Evolutionary conservation across 2,797 vertebrate genomes (phyloP), one percentile per base, ranked within the genome.

Genomic region (Lycodopsis pacificus): DNA sequence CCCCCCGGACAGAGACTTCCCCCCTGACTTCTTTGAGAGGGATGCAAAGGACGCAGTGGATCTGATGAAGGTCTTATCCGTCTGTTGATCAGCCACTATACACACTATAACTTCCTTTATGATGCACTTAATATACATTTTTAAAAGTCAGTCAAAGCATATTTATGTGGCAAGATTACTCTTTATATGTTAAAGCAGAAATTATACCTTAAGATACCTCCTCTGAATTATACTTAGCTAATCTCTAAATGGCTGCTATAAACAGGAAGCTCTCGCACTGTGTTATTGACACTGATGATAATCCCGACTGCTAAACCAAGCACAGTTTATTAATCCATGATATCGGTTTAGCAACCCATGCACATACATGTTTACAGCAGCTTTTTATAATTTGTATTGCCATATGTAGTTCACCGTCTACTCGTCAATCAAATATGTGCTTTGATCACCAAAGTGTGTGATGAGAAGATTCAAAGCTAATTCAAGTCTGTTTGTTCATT

Each of bases 11-110:
- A 93, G 97, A 91, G 96, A 98, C 83, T 99, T 96, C 66, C 97
- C 97, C 25, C n/a, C 71, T 2, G 94, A 98, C 78, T 98, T 97
- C 86, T 98, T 96, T 87, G 96, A 98, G 89, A 96, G 96, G 73
- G 98, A 99, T 77, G 97, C 97, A 27, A 95, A 95, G 88, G 97
- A 98, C 38, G 97, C 94, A 3, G 90, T 98, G 79, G 96, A 96
- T 82, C 91, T 98, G 80, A 98, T 98, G 97, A 95, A 96, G 96
- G 97, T 97, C 84, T 54, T 5, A 22, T 14, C 12, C 2, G 11
- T 20, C 9, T 65, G 2, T 63, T 73, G 38, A 58, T 22, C 25
- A 70, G 12, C 12, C 8, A 5, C 25, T 25, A 25, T 25, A 63
- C 5, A 48, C 11, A 36, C 14, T 13, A 9, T 15, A 54, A 40